Evolutionary conservation across 2,888 invertebrate species (phyloP).

Genomic region (Flabesymbios commensalis): DNA sequence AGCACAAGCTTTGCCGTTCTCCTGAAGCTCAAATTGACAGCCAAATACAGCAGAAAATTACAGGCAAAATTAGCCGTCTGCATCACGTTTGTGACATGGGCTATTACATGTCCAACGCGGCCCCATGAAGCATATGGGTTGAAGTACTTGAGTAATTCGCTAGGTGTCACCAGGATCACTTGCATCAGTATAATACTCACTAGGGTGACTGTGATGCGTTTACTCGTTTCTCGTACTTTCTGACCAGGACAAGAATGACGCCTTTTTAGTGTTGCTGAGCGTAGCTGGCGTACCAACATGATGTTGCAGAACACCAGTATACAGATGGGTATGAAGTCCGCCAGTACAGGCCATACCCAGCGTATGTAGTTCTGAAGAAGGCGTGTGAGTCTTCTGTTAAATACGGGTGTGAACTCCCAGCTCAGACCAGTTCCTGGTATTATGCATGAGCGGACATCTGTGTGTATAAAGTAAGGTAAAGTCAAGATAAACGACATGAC

Average conservation of each 20-base stretch:
- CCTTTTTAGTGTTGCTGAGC: slow-evolving; percentile 40
- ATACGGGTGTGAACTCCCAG: neutral
- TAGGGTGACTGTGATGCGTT: slow-evolving; percentile 44
- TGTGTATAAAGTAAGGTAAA: slow-evolving; percentile 41
- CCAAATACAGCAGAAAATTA: slow-evolving; percentile 78
- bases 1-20: slow-evolving; percentile 63
- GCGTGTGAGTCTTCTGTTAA: neutral
- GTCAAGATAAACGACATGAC: slow-evolving; percentile 26
- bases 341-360: slow-evolving; percentile 48
- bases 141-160: slow-evolving; percentile 41
- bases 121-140: slow-evolving; percentile 23
- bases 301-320: slow-evolving; percentile 52
- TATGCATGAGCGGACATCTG: slow-evolving; percentile 51
- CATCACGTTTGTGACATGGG: slow-evolving; percentile 19
- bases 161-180: slow-evolving; percentile 53
- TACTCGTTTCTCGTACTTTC: neutral
- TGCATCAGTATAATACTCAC: slow-evolving; percentile 55
- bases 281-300: slow-evolving; percentile 48
- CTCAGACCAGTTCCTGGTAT: neutral
- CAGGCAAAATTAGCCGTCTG: slow-evolving; percentile 69
- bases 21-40: slow-evolving; percentile 77
- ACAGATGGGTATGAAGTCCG: slow-evolving; percentile 49
- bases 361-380: slow-evolving; percentile 13
- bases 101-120: slow-evolving; percentile 14
- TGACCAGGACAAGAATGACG: slow-evolving; percentile 4